Evolutionary conservation across 2,797 vertebrate genomes (phyloP).

Genomic region (Micromesistius poutassou): DNA sequence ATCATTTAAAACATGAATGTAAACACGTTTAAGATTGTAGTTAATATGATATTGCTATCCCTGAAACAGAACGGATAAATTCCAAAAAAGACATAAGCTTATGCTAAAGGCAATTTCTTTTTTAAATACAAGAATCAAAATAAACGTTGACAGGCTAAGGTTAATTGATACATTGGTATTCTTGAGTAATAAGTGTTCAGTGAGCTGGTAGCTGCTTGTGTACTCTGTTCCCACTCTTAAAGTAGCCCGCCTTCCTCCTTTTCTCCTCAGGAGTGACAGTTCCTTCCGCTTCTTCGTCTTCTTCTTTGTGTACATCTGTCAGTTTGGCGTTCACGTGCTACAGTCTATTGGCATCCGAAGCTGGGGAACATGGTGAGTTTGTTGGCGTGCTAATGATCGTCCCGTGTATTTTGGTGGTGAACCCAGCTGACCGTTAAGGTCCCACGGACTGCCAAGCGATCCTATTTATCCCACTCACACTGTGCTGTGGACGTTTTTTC

Average conservation of each 20-base stretch:
- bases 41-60: no score
- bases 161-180: not conserved
- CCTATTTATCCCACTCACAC: no score
- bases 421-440: no score
- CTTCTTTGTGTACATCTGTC: constrained; percentile 99
- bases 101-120: not conserved
- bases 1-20: no score
- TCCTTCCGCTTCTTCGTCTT: constrained; percentile 97
- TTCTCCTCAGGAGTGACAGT: constrained; percentile 87
- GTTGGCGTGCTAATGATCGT: not conserved
- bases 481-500: no score
- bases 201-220: not conserved
- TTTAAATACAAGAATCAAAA: not conserved
- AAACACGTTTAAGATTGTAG: no score
- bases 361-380: constrained; percentile 93
- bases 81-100: no score
- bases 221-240: not conserved
- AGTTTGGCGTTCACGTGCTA: constrained; percentile 95
- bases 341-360: constrained; percentile 93
- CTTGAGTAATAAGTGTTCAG: not conserved
- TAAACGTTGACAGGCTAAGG: not conserved
- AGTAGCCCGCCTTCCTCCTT: constrained; percentile 7
- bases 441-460: no score
- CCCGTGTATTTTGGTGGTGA: no score
- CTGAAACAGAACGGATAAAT: not conserved